Percentiles rank a stretch among this genome's conserved stretches.
Evolutionary conservation across 1,140 invertebrate genomes (phyloP).

Genomic region (Calephelis nemesis): DNA sequence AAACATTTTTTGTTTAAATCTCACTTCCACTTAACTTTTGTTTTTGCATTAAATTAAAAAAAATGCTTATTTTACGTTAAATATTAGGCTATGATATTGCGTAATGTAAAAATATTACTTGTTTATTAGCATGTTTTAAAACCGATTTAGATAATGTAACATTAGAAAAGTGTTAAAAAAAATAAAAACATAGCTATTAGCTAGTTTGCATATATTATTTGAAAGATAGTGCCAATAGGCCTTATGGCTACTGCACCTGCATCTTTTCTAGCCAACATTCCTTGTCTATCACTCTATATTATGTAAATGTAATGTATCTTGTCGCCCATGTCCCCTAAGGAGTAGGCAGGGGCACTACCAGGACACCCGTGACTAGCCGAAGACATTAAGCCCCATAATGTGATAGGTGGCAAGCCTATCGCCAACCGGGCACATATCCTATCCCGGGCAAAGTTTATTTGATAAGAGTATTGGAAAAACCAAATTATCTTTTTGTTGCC

Average conservation of each 20-base stretch:
- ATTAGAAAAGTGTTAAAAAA: background rate
- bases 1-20: too few relatives aligned
- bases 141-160: background rate
- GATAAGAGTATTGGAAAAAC: too few relatives aligned
- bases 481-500: too few relatives aligned
- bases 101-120: background rate
- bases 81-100: background rate
- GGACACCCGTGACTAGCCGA: too few relatives aligned
- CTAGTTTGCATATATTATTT: background rate
- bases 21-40: too few relatives aligned
- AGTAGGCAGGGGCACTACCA: too few relatives aligned
- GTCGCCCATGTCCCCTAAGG: too few relatives aligned
- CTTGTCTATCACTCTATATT: background rate
- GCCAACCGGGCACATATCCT: too few relatives aligned
- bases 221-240: background rate
- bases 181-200: background rate
- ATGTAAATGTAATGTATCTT: background rate
- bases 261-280: background rate
- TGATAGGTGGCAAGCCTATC: too few relatives aligned
- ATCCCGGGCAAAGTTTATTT: too few relatives aligned
- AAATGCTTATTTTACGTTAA: background rate
- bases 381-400: too few relatives aligned
- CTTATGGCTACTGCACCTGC: background rate
- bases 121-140: background rate
- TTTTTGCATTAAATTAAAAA: too few relatives aligned